Evolutionary conservation across 2,888 invertebrate genomes (phyloP), one percentile per base, ranked within the genome.

Genomic region (Boloria euphrosyne): DNA sequence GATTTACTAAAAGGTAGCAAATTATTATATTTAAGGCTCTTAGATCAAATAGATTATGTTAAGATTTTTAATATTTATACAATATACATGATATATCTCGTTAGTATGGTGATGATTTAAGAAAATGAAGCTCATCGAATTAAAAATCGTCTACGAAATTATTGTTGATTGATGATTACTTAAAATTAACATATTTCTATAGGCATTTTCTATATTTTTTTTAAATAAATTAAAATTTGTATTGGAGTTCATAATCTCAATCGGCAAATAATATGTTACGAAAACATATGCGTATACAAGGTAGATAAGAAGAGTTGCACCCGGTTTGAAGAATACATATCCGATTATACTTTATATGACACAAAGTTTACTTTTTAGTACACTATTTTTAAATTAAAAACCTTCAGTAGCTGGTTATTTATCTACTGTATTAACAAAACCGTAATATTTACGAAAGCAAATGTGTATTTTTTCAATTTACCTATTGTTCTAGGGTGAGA

Each of bases 21-120:
- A 71, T 73, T 73, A 66, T 59, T 59, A 65, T 69, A 77, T 78
- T 74, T 79, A 78, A 79, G 78, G 76, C 79, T 78, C 80, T 79
- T 86, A 89, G 90, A 90, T 90, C 90, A 90, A 90, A 90, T 87
- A 83, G 82, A 82, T 83, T 81, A 69, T 27, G n/a, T 44, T 65
- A 77, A 75, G 78, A 73, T 80, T 84, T 80, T 80, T 80, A 75
- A 80, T 84, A 82, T 78, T 77, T 84, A 84, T 76, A 69, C 79
- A 77, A 76, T 84, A 84, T 76, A 69, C 79, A 77, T 75, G 74
- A 51, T 68, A 58, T 59, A 47, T 59, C 31, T 49, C 49, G 17
- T 13, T 47, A 49, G 58, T 6, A 49, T 58, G 27, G 27, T 49
- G 13, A 47, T 47, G 5, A 27, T 31, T 27, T 55, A 55, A 17